phyloP scores from a whole-genome alignment of 2,113 vertebrate genomes.

The mouse (Mus musculus) region GRCm39 chr5:117156001-117156500 shows the following conservation, averaged over 20 bases:
- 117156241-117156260: slow-evolving; percentile 54
- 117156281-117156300: background rate
- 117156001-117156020: background rate
- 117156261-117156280: slow-evolving; percentile 25
- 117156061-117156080: background rate
- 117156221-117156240: slow-evolving; percentile 51
- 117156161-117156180: slow-evolving; percentile 57
- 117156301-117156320: background rate
- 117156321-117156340: background rate
- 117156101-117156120: background rate
- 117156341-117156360: background rate
- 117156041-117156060: background rate
- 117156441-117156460: background rate
- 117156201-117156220: slow-evolving; percentile 5
- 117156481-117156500: background rate
- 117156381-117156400: background rate
- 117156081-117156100: background rate
- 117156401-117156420: background rate
- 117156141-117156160: slow-evolving; percentile 28
- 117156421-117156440: too few species aligned
- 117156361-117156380: background rate
- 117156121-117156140: background rate
- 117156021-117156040: background rate
- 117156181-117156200: slow-evolving; percentile 51
- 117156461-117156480: slow-evolving; percentile 34